Percentiles rank a stretch among this genome's conserved stretches.
Conservation (phyloP, 2,113 vertebrate genomes). For the Hystrix cristata region DNA sequence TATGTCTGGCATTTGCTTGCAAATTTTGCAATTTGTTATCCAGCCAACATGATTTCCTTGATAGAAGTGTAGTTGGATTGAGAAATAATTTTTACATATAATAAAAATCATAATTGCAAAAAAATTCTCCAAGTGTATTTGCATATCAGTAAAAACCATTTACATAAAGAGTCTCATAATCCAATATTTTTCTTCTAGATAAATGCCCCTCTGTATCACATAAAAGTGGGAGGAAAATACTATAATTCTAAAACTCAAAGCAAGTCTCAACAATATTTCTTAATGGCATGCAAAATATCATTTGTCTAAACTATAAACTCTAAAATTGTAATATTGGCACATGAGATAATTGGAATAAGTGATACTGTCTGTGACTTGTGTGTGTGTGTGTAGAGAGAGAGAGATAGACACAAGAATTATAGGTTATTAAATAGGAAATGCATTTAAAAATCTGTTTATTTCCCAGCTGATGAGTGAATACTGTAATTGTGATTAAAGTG, state of each 20-base stretch:
- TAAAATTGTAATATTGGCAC: slow-evolving; percentile 71
- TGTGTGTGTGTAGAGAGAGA: neutral
- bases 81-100: slow-evolving; percentile 38
- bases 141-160: neutral
- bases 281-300: slow-evolving; percentile 57
- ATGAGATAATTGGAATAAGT: slow-evolving; percentile 19
- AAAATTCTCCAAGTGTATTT: neutral
- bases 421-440: neutral
- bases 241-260: slow-evolving; percentile 58
- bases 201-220: neutral
- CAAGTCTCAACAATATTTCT: slow-evolving; percentile 67
- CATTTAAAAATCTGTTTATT: slow-evolving; percentile 50
- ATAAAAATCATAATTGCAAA: slow-evolving; percentile 44
- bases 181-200: slow-evolving; percentile 12
- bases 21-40: slow-evolving; percentile 1
- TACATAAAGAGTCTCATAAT: neutral
- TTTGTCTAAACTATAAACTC: slow-evolving; percentile 79
- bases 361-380: neutral
- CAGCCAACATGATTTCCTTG: neutral
- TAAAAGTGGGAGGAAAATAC: neutral
- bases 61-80: neutral
- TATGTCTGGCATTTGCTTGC: slow-evolving; percentile 41
- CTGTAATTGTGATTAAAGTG: slow-evolving; percentile 61
- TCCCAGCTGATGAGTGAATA: slow-evolving; percentile 53
- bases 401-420: neutral